Evolutionary conservation across 1,140 invertebrate genomes (phyloP).

Genomic region (Tetramorium simillimum): DNA sequence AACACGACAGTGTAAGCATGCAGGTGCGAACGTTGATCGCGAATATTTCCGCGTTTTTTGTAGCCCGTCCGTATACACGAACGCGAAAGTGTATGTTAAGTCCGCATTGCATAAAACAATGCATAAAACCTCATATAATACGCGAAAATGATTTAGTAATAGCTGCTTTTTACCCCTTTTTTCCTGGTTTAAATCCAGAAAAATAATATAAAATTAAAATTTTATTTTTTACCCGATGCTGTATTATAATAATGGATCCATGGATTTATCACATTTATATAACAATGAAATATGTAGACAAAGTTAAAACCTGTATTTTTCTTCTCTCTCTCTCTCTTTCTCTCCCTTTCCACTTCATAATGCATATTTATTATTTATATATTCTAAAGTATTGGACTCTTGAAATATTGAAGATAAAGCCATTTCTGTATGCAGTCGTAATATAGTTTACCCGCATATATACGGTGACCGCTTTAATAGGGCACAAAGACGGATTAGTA

Average conservation of each 20-base stretch:
- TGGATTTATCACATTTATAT: conserved; percentile 3
- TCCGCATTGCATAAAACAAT: background rate
- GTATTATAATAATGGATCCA: background rate
- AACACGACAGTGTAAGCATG: conserved; percentile 24
- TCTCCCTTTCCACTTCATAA: background rate
- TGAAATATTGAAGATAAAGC: background rate
- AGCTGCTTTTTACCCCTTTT: background rate
- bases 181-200: background rate
- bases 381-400: conserved; percentile 1
- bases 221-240: background rate
- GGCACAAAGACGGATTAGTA: conserved; percentile 39
- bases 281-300: background rate
- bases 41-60: conserved; percentile 27
- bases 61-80: background rate
- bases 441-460: background rate
- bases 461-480: conserved; percentile 21
- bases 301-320: background rate
- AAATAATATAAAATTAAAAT: conserved; percentile 23
- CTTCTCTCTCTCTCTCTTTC: background rate
- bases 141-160: conserved; percentile 21
- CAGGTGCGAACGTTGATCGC: conserved; percentile 42
- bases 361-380: conserved; percentile 4
- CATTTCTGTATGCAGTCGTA: background rate
- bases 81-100: background rate
- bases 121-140: background rate